Base-by-base conservation (phyloP, 2,888 invertebrate genomes). In the Tipula vernalis region DNA sequence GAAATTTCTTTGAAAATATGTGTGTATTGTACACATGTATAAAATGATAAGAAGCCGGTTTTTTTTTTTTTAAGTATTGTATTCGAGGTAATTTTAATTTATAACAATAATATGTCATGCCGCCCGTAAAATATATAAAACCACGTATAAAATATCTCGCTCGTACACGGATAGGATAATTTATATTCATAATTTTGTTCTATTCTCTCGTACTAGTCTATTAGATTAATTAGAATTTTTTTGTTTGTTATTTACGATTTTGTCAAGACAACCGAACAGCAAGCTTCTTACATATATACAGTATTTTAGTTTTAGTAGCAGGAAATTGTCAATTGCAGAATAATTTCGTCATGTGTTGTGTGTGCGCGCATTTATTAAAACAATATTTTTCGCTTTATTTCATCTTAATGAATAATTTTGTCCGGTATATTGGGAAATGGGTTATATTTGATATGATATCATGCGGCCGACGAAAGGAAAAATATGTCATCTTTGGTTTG, bases 341-440 rank as follows among this genome's bases (percentile, higher is more conserved):
- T 71, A 28, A 71, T 28, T 28, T 71, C 71, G 71, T 71, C 71
- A 71, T 71, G 28, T 71, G 28, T 28, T 28, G 28, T 28, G 28
- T 28, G 28, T 28, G 71, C 28, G 71, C 71, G 28, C 28, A 28
- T 2, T 71, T 71, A 71, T 71, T 71, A 28, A 71, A 71, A 28
- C 6, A 51, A 51, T 51, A 51, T 51, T 51, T 51, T 51, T 51
- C 71, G 71, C 71, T 71, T 71, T 71, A 71, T 71, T 71, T 71
- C 71, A 71, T 71, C 71, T 71, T 28, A 71, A 71, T 71, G 71
- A 71, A 28, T 71, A 71, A 71, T 71, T 28, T 28, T 28, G 71
- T 71, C 71, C 71, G 71, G 71, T 71, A 71, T 71, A 71, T 71
- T 71, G 71, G 71, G 71, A 71, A 71, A 71, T 71, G 71, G 71